Evolutionary conservation across 2,797 vertebrate species (phyloP), one percentile per base, ranked within the genome.

Genomic region (Valencia hispanica): DNA sequence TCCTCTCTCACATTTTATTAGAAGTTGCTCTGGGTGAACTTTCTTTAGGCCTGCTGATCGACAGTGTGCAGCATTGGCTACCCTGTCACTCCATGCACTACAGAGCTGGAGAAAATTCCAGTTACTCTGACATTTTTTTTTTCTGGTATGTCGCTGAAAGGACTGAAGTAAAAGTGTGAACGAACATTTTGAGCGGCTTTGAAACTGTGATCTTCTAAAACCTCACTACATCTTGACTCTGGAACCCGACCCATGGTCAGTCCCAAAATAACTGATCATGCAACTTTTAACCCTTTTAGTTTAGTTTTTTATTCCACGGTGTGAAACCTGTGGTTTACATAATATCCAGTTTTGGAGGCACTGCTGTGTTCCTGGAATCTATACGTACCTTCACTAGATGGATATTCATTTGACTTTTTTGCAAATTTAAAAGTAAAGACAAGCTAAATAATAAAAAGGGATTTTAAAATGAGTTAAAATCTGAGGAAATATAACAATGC

Each of bases 271-370:
- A 91, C 32, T 48, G 76, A 90, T 90, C 81, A 80, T 82, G 82
- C 78, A 57, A 36, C 66, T 75, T 77, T n/a, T 77, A 88, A 87
- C 90, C 82, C 72, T 87, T 84, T 81, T 78, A 87, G 39, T 81
- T 80, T 72, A 85, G 87, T 86, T 92, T 91, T 88, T 93, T 94
- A 88, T 93, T 89, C 68, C 79, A 84, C 73, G 85, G 88, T 70
- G 74, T 89, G 81, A 87, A 72, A 70, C 80, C 88, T 43, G 41
- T 4, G 41, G 41, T 43, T 43, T 43, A 43, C 10, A 43, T n/a
- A n/a, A n/a, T 79, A 76, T 69, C 72, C 83, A 80, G 68, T 81
- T 72, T 75, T 41, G 43, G 59, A 85, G 77, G 73, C 30, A 82
- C 83, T 86, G 86, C 85, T 82, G 83, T 88, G 79, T 70, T 78